Conservation (phyloP, 2,888 invertebrate genomes). For the Ochlodes sylvanus region DNA sequence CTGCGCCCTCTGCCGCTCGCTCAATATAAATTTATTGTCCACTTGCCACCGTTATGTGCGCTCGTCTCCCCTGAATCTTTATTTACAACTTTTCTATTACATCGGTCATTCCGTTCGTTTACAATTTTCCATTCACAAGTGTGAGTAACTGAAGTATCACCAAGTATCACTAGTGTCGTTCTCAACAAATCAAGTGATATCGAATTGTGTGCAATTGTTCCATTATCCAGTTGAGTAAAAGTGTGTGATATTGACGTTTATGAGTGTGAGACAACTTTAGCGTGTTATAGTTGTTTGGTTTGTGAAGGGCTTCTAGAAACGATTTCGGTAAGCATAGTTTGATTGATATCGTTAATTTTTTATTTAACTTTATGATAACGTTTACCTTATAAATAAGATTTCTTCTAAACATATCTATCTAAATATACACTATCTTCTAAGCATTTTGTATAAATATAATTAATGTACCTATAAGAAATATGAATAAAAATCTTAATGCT, state of each 20-base stretch:
- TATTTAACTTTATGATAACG: background rate
- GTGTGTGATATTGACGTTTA: constrained; percentile 24
- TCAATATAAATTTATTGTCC: constrained; percentile 75
- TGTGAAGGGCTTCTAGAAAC: constrained; percentile 8
- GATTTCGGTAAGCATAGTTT: constrained; percentile 20
- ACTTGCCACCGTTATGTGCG: constrained; percentile 61
- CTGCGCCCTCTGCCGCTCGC: constrained; percentile 55
- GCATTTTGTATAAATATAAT: no score
- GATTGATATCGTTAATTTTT: background rate
- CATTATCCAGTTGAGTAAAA: constrained; percentile 13
- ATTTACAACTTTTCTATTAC: constrained; percentile 7
- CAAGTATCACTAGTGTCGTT: constrained; percentile 19
- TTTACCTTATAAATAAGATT: background rate
- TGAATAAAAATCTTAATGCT: no score
- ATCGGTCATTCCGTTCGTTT: background rate
- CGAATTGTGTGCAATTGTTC: constrained; percentile 28
- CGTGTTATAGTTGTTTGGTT: constrained; percentile 2
- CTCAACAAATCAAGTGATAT: constrained; percentile 30
- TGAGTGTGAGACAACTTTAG: constrained; percentile 10
- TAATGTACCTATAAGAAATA: no score
- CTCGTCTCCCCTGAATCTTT: constrained; percentile 56
- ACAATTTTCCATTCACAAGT: background rate
- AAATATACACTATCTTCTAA: no score
- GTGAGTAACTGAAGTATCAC: constrained; percentile 15
- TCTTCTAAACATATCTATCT: no score